Evolutionary conservation across 37 sponge, comb jelly and placozoan species (phyloP), one percentile per base, ranked within the genome.

Genomic region (Eunapius fragilis): DNA sequence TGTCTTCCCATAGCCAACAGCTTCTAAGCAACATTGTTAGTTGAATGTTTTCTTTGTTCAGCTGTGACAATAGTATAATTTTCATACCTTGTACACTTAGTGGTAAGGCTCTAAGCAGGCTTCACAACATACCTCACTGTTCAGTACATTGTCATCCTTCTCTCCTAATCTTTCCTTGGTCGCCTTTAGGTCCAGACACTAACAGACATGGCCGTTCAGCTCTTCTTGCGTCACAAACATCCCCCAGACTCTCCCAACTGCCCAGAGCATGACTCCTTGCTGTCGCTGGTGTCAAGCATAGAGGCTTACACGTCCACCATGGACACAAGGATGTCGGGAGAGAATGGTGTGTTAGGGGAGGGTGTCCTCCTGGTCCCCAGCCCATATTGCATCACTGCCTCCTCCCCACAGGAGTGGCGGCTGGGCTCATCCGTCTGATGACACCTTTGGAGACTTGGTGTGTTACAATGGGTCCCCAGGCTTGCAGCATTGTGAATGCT

Each of bases 201-300:
- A 89, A 93, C 92, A 31, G 94, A 93, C 23, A 77, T 84, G n/a
- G 88, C 94, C 0, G 35, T 91, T 27, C 67, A 86, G 26, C 41
- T 96, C n/a, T 96, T 96, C 84, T 30, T 69, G 24, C 79, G 95
- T 17, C 96, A 93, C 80, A 78, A 82, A 11, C 28, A 17, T 17
- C n/a, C n/a, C n/a, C 35, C 58, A 24, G 82, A 71, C 72, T 31
- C 49, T 41, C 7, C 79, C 68, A 47, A 49, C 38, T 34, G 31
- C 24, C 32, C 45, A 14, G 76, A 82, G 70, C 77, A 84, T 26
- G 25, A 85, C 37, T 71, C 25, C 37, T 87, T 96, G 91, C 68
- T 49, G 2, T 22, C 27, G 13, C 71, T 94, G 31, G 87, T 85
- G 32, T 47, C 27, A 26, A 68, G 28, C 0, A 45, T 94, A 19